phyloP scores from a whole-genome alignment of 2,888 invertebrate genomes.

The Ptychoptera contaminata region DNA sequence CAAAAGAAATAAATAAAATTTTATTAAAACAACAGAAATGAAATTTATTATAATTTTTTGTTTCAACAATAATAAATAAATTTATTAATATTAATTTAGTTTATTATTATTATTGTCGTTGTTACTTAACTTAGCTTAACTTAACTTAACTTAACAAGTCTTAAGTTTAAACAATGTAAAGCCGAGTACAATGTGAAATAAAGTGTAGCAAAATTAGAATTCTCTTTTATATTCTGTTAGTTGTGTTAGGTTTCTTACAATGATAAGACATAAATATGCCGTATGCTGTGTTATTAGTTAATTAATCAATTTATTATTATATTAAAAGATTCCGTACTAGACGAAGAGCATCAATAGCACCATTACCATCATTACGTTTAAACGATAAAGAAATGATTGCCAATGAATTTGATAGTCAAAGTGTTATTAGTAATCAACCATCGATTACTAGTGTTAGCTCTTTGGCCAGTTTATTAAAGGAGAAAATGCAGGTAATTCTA shows the following conservation, averaged over 20 bases:
- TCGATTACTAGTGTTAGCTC: constrained; percentile 77
- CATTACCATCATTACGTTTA: constrained; percentile 37
- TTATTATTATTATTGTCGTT: too few species aligned
- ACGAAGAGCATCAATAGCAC: constrained; percentile 46
- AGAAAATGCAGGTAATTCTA: constrained; percentile 55
- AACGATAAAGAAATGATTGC: constrained; percentile 37
- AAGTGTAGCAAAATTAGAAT: neutral
- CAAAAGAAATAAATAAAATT: too few species aligned
- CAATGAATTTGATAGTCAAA: constrained; percentile 33
- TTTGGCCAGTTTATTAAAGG: constrained; percentile 63
- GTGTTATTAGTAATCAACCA: constrained; percentile 33
- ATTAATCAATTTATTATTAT: too few species aligned
- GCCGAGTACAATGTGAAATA: neutral
- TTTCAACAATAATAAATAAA: too few species aligned
- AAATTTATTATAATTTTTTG: too few species aligned
- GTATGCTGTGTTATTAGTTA: constrained; percentile 17
- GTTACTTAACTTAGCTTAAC: too few species aligned
- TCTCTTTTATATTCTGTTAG: neutral
- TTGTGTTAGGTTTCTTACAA: neutral
- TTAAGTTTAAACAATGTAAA: too few species aligned
- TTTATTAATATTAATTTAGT: too few species aligned
- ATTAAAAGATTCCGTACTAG: constrained; percentile 43
- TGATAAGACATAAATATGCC: neutral
- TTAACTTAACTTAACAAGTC: too few species aligned
- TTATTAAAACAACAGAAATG: too few species aligned